These are phyloP conservation scores for Torymus texanus DNA, from an alignment of 2,888 invertebrate species.

Conservation along the genomic window DNA sequence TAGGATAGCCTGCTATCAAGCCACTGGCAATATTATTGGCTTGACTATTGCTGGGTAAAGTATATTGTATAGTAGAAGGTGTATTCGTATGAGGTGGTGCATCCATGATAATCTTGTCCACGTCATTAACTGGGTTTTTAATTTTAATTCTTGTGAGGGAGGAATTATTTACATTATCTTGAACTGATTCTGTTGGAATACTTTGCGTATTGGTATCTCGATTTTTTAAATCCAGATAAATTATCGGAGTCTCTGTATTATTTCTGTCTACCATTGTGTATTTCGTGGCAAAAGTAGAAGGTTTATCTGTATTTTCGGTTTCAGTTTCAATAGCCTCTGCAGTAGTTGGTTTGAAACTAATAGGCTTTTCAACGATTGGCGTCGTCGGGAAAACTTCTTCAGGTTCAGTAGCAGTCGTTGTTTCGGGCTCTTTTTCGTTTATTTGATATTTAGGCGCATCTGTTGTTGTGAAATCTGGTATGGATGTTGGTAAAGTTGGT, in stretches of 20 bases:
- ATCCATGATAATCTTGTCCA: constrained; percentile 65
- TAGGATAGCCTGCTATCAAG: constrained; percentile 67
- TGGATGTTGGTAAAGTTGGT: constrained; percentile 8
- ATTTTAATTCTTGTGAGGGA: constrained; percentile 51
- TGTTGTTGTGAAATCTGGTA: background rate
- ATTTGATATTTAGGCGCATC: background rate
- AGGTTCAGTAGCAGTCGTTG: background rate
- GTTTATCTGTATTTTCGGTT: background rate
- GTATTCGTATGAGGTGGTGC: constrained; percentile 54
- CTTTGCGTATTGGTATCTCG: constrained; percentile 5
- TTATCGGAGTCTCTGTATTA: constrained; percentile 48
- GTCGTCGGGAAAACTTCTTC: too few species aligned
- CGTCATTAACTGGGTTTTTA: constrained; percentile 51
- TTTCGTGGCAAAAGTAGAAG: background rate
- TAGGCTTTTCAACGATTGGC: background rate
- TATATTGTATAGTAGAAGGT: constrained; percentile 49
- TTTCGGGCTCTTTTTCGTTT: constrained; percentile 3
- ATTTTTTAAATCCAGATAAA: constrained; percentile 44
- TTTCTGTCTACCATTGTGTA: background rate
- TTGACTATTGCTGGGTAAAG: constrained; percentile 59
- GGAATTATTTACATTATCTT: constrained; percentile 36
- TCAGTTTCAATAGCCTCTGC: background rate
- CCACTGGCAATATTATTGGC: constrained; percentile 64
- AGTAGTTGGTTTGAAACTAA: background rate
- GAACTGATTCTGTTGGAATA: background rate